A percentile compares a stretch with the other conserved stretches of the same genome.
These are phyloP conservation scores for Nesidiocoris tenuis DNA, from an alignment of 2,888 invertebrate genomes.

Conservation along the genomic window DNA sequence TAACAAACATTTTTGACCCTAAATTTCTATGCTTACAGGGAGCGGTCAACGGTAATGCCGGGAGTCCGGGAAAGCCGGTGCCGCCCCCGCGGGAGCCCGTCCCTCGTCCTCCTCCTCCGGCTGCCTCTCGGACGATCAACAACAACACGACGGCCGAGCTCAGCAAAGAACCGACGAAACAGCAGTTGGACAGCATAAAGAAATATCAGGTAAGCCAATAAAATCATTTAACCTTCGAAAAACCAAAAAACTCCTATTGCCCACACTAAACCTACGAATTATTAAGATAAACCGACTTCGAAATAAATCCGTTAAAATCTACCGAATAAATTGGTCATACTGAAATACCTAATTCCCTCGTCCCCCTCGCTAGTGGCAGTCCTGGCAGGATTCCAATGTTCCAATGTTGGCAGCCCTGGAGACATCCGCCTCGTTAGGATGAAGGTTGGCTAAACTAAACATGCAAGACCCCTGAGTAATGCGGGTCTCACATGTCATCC, in stretches of 20 bases:
- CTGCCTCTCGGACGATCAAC: conserved; percentile 55
- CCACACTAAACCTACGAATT: too few species aligned
- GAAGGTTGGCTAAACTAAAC: conserved; percentile 13
- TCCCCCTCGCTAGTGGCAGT: too few species aligned
- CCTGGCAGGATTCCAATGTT: too few species aligned
- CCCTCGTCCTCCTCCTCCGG: conserved; percentile 54
- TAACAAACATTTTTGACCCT: too few species aligned
- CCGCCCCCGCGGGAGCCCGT: conserved; percentile 47
- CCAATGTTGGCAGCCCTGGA: too few species aligned
- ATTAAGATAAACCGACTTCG: too few species aligned
- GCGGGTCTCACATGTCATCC: conserved; percentile 19
- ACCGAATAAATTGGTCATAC: too few species aligned
- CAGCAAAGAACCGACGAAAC: conserved; percentile 67
- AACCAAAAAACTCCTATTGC: too few species aligned
- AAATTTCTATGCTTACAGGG: too few species aligned
- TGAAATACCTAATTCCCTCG: too few species aligned
- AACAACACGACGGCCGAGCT: conserved; percentile 55
- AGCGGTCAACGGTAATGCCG: conserved; percentile 47
- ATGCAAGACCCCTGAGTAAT: conserved; percentile 12
- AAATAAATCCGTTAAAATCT: not conserved
- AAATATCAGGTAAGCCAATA: conserved; percentile 79
- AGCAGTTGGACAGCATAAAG: conserved; percentile 87
- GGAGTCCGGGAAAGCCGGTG: conserved; percentile 47
- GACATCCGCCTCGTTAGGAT: too few species aligned
- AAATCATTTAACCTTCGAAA: too few species aligned